Percentiles rank a stretch among this genome's conserved stretches.
phyloP scores from a whole-genome alignment of 2,888 invertebrate species.

The Idaea biselata region DNA sequence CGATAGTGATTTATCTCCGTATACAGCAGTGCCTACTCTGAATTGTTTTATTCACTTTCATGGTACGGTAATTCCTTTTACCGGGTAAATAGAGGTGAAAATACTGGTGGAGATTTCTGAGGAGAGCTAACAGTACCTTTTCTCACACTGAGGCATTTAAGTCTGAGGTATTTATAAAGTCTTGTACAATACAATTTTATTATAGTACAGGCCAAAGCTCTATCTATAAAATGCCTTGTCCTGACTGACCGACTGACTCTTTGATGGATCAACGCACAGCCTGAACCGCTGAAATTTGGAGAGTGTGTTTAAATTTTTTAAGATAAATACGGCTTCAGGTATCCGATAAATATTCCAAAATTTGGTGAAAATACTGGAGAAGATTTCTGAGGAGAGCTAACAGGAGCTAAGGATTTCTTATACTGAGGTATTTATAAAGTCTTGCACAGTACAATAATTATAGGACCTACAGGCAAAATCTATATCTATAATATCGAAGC shows the following conservation, averaged over 20 bases:
- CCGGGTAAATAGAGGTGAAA: background rate
- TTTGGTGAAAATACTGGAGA: background rate
- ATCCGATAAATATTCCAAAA: no score
- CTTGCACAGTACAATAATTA: background rate
- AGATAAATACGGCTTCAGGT: no score
- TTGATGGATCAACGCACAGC: no score
- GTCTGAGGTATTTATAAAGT: background rate
- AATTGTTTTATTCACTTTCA: background rate
- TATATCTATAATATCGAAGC: no score
- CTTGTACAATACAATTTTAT: background rate
- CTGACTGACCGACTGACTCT: no score
- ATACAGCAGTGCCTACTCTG: background rate
- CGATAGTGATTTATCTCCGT: background rate
- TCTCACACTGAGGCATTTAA: background rate
- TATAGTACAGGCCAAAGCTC: no score
- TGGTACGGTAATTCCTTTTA: background rate
- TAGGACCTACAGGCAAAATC: no score
- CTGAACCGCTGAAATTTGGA: no score
- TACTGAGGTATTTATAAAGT: background rate
- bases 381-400: background rate
- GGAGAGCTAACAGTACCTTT: background rate
- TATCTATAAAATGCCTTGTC: no score
- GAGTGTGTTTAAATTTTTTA: no score
- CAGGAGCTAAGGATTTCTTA: background rate
- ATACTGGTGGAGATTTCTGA: background rate